A percentile compares a stretch with the other conserved stretches of the same genome.
Evolutionary conservation across 2,888 invertebrate genomes (phyloP).

Genomic region (Leuctra nigra): DNA sequence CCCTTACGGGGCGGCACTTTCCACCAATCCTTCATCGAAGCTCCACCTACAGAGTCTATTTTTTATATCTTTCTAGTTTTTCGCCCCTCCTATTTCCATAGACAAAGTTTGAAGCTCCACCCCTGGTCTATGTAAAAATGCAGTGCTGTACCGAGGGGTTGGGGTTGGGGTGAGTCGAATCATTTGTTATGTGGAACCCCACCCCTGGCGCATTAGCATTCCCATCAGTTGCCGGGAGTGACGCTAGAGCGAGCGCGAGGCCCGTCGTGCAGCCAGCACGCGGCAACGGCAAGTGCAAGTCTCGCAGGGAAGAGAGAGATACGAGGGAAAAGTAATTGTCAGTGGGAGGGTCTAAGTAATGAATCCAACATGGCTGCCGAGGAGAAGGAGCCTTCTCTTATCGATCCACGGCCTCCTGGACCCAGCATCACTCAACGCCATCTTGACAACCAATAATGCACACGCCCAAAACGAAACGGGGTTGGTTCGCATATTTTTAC

Average conservation of each 20-base stretch:
- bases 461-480: slow-evolving; percentile 5
- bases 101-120: slow-evolving; percentile 17
- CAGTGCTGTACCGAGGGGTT: slow-evolving; percentile 5
- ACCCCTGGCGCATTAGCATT: slow-evolving; percentile 18
- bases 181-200: slow-evolving; percentile 19
- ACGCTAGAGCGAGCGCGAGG: too few relatives aligned
- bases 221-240: slow-evolving; percentile 1
- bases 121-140: slow-evolving; percentile 16
- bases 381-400: slow-evolving; percentile 10
- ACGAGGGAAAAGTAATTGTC: slow-evolving; percentile 13
- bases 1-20: slow-evolving; percentile 18
- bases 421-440: slow-evolving; percentile 15
- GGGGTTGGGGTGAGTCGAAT: slow-evolving; percentile 8
- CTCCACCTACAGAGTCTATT: slow-evolving; percentile 21
- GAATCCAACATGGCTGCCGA: slow-evolving; percentile 15
- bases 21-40: slow-evolving; percentile 25
- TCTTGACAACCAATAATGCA: slow-evolving; percentile 6
- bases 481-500: slow-evolving; percentile 14
- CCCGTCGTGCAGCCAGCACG: background rate
- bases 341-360: slow-evolving; percentile 19
- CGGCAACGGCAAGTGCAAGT: too few relatives aligned
- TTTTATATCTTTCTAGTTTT: slow-evolving; percentile 26
- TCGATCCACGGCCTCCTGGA: slow-evolving; percentile 15
- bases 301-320: slow-evolving; percentile 11
- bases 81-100: slow-evolving; percentile 24